Conservation (phyloP, 2,113 vertebrate species). For the Bucco capensis region DNA sequence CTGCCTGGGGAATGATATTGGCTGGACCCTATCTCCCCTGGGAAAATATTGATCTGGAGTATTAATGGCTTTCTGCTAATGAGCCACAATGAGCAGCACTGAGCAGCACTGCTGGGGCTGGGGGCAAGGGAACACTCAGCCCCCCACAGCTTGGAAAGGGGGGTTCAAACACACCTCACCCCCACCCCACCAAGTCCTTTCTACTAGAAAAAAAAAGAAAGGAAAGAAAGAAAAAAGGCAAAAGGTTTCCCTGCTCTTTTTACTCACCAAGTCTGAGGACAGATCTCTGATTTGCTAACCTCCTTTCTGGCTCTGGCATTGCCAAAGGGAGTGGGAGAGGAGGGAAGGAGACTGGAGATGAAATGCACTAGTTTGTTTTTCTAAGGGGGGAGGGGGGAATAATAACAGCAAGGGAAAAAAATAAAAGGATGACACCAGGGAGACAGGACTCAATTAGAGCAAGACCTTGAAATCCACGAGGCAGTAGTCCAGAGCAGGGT, state of each 20-base stretch:
- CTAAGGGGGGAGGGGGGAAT: not conserved
- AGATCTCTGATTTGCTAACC: slow-evolving; percentile 7
- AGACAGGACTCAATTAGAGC: slow-evolving; percentile 23
- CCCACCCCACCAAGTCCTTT: not conserved
- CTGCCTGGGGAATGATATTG: not conserved
- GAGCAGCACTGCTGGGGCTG: not conserved
- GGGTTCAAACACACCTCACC: not conserved
- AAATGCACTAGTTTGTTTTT: not conserved
- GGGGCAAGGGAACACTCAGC: not conserved
- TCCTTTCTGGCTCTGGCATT: not conserved
- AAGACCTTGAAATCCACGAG: not conserved
- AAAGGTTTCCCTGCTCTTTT: not conserved
- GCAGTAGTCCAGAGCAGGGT: not conserved
- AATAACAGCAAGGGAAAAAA: not conserved
- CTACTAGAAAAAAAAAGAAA: not conserved
- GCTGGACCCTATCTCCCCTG: not conserved
- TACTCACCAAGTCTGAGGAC: not conserved
- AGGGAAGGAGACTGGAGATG: not conserved
- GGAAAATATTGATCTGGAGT: slow-evolving; percentile 15
- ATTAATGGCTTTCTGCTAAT: slow-evolving; percentile 48
- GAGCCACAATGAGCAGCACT: not conserved
- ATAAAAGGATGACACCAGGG: not conserved
- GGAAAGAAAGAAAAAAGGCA: not conserved
- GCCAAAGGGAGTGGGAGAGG: not conserved
- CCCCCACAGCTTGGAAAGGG: not conserved